These are phyloP conservation scores for Ceratina calcarata DNA, from an alignment of 1,140 invertebrate genomes.

Conservation along the genomic window DNA sequence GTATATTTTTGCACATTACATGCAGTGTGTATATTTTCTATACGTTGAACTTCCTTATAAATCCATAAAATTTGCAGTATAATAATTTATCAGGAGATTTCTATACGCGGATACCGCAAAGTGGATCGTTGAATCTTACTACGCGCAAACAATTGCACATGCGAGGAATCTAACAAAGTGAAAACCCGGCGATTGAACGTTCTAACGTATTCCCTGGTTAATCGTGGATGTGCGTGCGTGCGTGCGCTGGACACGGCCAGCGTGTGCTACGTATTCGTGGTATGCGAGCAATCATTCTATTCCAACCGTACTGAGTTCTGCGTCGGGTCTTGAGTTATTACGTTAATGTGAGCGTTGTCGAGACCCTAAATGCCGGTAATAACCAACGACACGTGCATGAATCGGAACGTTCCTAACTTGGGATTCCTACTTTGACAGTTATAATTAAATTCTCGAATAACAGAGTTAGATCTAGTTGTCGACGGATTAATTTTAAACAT, in stretches of 20 bases:
- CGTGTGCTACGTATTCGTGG: constrained; percentile 16
- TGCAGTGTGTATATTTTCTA: no score
- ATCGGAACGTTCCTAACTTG: constrained; percentile 1
- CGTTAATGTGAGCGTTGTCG: constrained; percentile 9
- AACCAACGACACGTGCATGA: constrained; percentile 24
- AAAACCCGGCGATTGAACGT: not conserved
- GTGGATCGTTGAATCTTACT: no score
- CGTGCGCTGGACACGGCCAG: not conserved
- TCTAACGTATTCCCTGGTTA: constrained; percentile 1
- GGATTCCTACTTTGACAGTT: not conserved
- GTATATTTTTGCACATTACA: no score
- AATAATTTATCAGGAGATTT: no score
- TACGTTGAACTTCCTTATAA: no score
- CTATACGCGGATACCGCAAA: no score
- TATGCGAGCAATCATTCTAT: constrained; percentile 40
- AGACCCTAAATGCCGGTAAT: not conserved
- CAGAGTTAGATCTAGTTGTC: not conserved
- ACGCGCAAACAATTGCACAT: not conserved
- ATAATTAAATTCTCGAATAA: constrained; percentile 10
- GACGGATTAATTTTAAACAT: no score
- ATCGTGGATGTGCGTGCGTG: not conserved
- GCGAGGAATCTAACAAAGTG: not conserved
- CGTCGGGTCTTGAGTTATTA: constrained; percentile 34
- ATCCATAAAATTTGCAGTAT: no score
- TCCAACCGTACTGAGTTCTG: constrained; percentile 21